These are phyloP conservation scores for Pogonocichla stellata DNA, from an alignment of 2,113 vertebrate species.

Conservation along the genomic window DNA sequence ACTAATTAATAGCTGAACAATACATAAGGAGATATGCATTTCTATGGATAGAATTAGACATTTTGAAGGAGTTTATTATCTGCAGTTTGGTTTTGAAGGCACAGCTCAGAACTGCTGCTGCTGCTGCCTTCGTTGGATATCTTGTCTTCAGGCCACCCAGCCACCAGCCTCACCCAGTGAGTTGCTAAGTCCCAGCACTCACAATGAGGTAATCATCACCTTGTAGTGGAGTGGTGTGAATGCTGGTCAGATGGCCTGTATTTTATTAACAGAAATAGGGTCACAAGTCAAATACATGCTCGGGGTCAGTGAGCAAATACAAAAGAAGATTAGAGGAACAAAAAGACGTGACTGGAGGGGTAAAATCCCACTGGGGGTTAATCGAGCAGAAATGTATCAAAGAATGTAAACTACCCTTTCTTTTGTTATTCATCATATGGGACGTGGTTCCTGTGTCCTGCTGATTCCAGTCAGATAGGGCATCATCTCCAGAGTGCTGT, in stretches of 20 bases:
- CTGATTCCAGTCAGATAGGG: not conserved
- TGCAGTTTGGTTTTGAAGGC: not conserved
- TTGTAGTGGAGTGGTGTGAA: conserved; percentile 55
- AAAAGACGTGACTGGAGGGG: conserved; percentile 65
- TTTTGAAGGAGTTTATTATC: not conserved
- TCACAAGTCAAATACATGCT: conserved; percentile 83
- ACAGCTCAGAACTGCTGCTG: not conserved
- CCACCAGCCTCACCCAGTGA: not conserved
- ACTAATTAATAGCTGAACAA: conserved; percentile 31
- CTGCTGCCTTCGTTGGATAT: not conserved
- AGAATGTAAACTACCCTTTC: conserved; percentile 48
- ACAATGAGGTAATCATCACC: conserved; percentile 69
- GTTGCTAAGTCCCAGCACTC: not conserved
- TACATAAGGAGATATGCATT: not conserved
- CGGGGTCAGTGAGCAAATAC: conserved; percentile 81
- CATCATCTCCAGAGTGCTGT: not conserved
- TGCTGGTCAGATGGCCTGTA: conserved; percentile 60
- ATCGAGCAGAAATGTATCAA: conserved; percentile 64
- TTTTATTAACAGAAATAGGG: conserved; percentile 79
- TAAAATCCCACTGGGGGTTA: conserved; percentile 63
- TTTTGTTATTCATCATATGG: conserved; percentile 58
- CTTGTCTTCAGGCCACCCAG: not conserved
- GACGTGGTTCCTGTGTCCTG: not conserved
- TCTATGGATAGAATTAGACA: not conserved
- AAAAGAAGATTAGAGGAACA: conserved; percentile 79